Conservation (phyloP, 2,797 vertebrate genomes). For the Hypotaenidia okinawae region DNA sequence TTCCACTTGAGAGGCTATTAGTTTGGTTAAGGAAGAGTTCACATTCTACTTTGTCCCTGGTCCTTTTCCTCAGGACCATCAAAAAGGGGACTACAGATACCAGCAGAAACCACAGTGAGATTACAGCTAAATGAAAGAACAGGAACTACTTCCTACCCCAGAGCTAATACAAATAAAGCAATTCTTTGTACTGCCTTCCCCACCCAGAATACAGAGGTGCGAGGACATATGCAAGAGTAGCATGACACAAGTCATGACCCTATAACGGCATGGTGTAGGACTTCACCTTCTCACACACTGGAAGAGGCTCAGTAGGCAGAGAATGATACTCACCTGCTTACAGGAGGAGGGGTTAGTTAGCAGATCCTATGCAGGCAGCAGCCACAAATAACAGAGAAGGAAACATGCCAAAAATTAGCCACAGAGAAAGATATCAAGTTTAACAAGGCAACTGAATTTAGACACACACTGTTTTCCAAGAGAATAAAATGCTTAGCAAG, state of each 20-base stretch:
- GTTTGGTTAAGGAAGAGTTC: neutral
- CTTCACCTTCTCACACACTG: neutral
- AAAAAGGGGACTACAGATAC: neutral
- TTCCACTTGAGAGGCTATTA: neutral
- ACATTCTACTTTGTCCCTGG: neutral
- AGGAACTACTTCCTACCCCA: neutral
- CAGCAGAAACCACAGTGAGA: neutral
- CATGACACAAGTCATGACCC: neutral
- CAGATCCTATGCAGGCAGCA: conserved; percentile 91
- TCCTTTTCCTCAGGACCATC: neutral
- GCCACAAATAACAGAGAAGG: conserved; percentile 81
- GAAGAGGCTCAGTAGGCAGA: conserved; percentile 25
- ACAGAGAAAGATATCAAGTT: conserved; percentile 57
- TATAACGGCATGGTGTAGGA: neutral
- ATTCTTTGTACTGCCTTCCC: neutral
- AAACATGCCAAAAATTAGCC: conserved; percentile 82
- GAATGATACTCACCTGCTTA: conserved; percentile 89
- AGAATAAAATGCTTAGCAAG: conserved; percentile 38
- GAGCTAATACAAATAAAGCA: neutral
- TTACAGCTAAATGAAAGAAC: neutral
- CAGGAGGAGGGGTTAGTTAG: conserved; percentile 93
- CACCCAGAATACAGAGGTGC: neutral
- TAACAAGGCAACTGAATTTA: conserved; percentile 64
- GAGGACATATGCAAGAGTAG: neutral
- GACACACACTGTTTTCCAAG: conserved; percentile 10